Evolutionary conservation across 2,113 vertebrate species (phyloP), one percentile per base, ranked within the genome.

Genomic region (Larimichthys polyactis): DNA sequence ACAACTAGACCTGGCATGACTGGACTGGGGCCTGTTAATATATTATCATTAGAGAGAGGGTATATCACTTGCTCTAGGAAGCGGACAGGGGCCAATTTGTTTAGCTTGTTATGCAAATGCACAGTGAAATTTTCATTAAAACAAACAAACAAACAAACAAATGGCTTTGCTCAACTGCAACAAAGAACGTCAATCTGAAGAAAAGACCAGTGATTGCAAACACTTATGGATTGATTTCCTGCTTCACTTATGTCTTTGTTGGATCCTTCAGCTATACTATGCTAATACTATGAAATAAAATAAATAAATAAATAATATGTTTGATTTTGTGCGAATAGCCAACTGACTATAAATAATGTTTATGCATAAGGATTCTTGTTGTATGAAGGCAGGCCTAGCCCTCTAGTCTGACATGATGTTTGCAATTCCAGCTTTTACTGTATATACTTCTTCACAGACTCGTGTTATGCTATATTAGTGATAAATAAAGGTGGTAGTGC

Each of bases 51-150:
- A 75, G 17, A 19, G 19, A 78, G 19, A 75, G 27, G 27, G 44
- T 64, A 62, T 58, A 64, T 58, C 27, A 51, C n/a, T 66, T 46
- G 54, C 17, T 62, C 55, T 66, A 81, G 79, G 58, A 79, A 60
- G 36, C 57, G 60, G 66, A 79, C 17, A 27, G 48, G 32, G 59
- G 22, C 7, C 59, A 81, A 36, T 78, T 69, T 90, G 79, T 85
- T 89, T 87, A 15, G 71, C 78, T 92, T 81, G 58, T 91, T 90
- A 86, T 88, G 86, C 78, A 90, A 80, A 91, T 88, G 20, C 46
- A 6, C 3, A 48, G 27, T 27, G 3, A n/a, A 3, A 29, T 77
- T 49, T 20, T 62, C 20, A 24, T 49, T 3, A 43, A 27, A 73
- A 32, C 36, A 40, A 40, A 40, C 36, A 36, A 36, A 36, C 16